phyloP scores from a whole-genome alignment of 2,113 vertebrate genomes.

The Cynoglossus semilaevis region DNA sequence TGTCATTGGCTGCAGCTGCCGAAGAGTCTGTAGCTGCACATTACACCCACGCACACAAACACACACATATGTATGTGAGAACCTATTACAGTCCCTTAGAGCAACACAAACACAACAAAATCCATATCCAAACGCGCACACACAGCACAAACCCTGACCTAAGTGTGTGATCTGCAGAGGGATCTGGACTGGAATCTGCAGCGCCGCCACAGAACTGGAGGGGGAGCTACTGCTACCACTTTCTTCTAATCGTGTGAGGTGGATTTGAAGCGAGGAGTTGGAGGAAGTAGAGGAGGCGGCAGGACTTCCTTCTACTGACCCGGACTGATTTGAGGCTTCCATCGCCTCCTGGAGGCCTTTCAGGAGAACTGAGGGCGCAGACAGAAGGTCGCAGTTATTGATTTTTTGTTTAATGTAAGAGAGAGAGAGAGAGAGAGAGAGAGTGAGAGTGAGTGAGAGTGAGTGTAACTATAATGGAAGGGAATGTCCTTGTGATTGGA shows the following conservation, averaged over 20 bases:
- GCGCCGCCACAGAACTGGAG: conserved; percentile 81
- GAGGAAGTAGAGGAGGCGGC: conserved; percentile 39
- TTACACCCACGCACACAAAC: too few species aligned
- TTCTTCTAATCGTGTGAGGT: conserved; percentile 87
- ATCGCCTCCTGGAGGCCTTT: conserved; percentile 94
- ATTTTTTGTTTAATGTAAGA: background rate
- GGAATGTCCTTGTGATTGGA: conserved; percentile 97
- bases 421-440: too few species aligned
- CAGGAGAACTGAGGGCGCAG: conserved; percentile 86
- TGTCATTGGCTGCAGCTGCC: conserved; percentile 79
- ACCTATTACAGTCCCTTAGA: too few species aligned
- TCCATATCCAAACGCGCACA: background rate
- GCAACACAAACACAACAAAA: background rate
- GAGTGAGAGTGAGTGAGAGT: background rate
- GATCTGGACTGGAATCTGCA: conserved; percentile 87
- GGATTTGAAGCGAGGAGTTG: conserved; percentile 82
- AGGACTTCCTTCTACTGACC: conserved; percentile 68
- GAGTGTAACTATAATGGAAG: conserved; percentile 70
- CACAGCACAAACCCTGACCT: conserved; percentile 75
- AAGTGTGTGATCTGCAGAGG: conserved; percentile 97
- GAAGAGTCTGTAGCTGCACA: conserved; percentile 70
- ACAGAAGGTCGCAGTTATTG: background rate
- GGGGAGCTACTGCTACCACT: conserved; percentile 66
- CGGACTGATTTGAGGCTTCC: conserved; percentile 79
- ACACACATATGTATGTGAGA: too few species aligned